phyloP scores from a whole-genome alignment of 2,797 vertebrate genomes.

The Australoheros facetus region DNA sequence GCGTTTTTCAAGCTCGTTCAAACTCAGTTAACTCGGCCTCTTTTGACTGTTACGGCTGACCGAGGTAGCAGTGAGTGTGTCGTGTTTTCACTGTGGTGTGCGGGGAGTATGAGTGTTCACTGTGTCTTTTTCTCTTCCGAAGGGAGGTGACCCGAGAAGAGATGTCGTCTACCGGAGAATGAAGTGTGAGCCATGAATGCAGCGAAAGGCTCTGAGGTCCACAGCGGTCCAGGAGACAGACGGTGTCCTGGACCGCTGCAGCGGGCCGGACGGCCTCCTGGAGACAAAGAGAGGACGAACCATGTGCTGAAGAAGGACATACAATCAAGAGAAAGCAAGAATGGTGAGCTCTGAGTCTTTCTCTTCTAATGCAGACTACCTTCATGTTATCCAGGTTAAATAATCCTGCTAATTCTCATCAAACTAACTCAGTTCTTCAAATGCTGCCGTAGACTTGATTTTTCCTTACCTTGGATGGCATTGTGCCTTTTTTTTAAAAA shows the following conservation, averaged over 20 bases:
- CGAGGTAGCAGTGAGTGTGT: slow-evolving; percentile 23
- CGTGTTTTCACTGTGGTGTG: slow-evolving; percentile 23
- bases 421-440: neutral
- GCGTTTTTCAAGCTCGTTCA: slow-evolving; percentile 51
- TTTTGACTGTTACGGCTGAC: slow-evolving; percentile 35
- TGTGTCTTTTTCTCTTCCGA: slow-evolving; percentile 39
- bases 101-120: slow-evolving; percentile 12
- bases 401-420: neutral
- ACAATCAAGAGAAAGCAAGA: slow-evolving; percentile 58
- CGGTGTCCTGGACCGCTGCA: slow-evolving; percentile 63
- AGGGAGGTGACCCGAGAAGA: slow-evolving; percentile 63
- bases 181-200: slow-evolving; percentile 78
- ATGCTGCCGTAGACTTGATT: neutral
- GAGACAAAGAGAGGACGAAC: slow-evolving; percentile 52
- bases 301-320: slow-evolving; percentile 39
- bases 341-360: slow-evolving; percentile 69
- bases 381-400: neutral
- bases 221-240: slow-evolving; percentile 39
- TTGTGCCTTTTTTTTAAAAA: neutral
- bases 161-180: slow-evolving; percentile 51
- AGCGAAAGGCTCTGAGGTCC: slow-evolving; percentile 68
- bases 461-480: neutral
- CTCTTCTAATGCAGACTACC: neutral
- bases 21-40: slow-evolving; percentile 48
- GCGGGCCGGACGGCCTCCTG: slow-evolving; percentile 47